Conservation (phyloP, 1,140 invertebrate species). For the Oedothorax gibbosus region DNA sequence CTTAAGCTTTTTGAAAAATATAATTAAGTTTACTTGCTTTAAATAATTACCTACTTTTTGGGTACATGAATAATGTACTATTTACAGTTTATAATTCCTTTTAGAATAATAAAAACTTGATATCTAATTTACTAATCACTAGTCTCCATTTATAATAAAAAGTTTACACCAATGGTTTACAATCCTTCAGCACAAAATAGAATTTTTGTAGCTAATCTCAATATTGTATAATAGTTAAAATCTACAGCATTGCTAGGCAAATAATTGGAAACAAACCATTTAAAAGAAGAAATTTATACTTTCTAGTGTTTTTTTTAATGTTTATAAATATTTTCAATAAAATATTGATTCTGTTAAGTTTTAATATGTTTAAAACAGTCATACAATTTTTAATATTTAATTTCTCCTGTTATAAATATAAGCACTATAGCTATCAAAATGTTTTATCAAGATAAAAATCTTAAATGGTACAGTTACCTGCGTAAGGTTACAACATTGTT, state of each 20-base stretch:
- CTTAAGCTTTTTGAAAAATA: too few relatives aligned
- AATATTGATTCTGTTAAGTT: background rate
- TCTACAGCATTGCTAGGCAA: background rate
- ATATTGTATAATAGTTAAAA: background rate
- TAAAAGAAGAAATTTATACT: background rate
- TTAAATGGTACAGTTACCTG: slow-evolving; percentile 23
- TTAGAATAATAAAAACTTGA: too few relatives aligned
- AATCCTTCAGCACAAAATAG: too few relatives aligned
- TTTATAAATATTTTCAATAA: background rate
- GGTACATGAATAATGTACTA: too few relatives aligned
- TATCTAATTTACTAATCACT: too few relatives aligned
- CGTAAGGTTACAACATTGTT: slow-evolving; percentile 72
- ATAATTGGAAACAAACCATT: background rate
- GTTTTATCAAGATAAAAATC: background rate
- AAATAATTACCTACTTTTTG: too few relatives aligned
- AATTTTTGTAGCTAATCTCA: too few relatives aligned
- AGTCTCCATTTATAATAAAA: too few relatives aligned
- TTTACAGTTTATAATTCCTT: too few relatives aligned
- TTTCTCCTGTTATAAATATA: background rate
- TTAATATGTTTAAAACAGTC: background rate
- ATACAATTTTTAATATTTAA: background rate
- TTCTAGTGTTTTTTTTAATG: background rate
- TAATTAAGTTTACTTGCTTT: too few relatives aligned
- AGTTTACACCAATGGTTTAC: too few relatives aligned
- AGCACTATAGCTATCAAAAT: background rate